A percentile compares a stretch with the other conserved stretches of the same genome.
Conservation (phyloP, 1,140 invertebrate genomes). For the Batillaria attramentaria region DNA sequence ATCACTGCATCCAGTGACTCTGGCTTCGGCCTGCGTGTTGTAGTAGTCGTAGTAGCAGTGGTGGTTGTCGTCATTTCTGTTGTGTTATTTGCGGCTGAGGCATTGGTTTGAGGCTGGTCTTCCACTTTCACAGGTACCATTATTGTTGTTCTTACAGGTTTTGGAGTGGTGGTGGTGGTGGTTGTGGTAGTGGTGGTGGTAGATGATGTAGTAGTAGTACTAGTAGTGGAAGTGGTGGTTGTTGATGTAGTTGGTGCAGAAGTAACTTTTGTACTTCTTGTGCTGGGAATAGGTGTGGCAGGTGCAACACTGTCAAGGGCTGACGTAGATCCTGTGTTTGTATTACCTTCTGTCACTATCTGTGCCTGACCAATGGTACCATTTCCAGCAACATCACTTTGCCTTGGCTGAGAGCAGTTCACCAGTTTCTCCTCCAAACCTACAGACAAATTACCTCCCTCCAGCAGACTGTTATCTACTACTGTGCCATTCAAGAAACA, state of each 20-base stretch:
- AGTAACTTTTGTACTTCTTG: background rate
- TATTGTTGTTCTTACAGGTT: conserved; percentile 25
- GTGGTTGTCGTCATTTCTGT: conserved; percentile 32
- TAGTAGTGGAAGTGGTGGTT: conserved; percentile 31
- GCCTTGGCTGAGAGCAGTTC: no score
- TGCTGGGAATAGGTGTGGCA: background rate
- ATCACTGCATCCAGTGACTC: conserved; percentile 39
- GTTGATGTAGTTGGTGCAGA: conserved; percentile 12
- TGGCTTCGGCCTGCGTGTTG: conserved; percentile 34
- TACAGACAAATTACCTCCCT: no score
- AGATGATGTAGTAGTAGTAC: conserved; percentile 31
- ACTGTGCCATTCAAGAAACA: background rate
- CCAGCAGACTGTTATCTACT: no score
- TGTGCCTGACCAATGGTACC: no score
- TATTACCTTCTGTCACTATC: conserved; percentile 1
- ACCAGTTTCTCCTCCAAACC: no score
- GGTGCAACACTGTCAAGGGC: background rate
- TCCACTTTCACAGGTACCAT: conserved; percentile 13
- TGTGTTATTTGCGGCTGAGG: conserved; percentile 19
- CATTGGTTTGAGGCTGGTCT: conserved; percentile 8
- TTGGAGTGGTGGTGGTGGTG: conserved; percentile 31
- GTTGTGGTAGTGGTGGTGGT: conserved; percentile 29
- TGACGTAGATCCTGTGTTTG: background rate
- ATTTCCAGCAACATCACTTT: no score
- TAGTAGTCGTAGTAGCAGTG: conserved; percentile 24